Evolutionary conservation across 2,888 invertebrate genomes (phyloP).

Genomic region (Coleophora flavipennella): DNA sequence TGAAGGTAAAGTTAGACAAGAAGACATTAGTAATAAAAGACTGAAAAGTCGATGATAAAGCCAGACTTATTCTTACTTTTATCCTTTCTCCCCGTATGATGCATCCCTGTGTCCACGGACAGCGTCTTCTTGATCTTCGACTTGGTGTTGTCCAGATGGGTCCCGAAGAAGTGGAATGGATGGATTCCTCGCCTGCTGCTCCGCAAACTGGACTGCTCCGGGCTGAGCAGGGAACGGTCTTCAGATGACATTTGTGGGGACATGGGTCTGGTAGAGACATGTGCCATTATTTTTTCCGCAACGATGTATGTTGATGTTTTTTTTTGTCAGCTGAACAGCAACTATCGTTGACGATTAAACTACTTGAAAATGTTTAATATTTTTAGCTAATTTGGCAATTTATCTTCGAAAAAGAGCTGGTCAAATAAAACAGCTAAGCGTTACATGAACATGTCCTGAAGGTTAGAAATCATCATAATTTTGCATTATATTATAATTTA

Average conservation of each 20-base stretch:
- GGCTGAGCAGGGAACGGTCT: constrained; percentile 60
- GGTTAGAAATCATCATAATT: too few species aligned
- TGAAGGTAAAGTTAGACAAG: too few species aligned
- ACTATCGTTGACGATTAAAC: too few species aligned
- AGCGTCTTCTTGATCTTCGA: constrained; percentile 66
- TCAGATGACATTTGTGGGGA: constrained; percentile 61
- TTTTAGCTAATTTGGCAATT: too few species aligned
- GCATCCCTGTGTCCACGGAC: constrained; percentile 67
- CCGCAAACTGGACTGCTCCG: constrained; percentile 53
- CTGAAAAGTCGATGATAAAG: too few species aligned
- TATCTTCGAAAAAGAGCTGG: too few species aligned
- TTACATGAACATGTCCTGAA: too few species aligned
- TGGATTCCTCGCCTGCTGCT: constrained; percentile 39
- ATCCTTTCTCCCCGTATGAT: constrained; percentile 60
- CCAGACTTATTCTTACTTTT: constrained; percentile 32
- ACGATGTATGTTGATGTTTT: neutral
- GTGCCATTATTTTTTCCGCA: neutral
- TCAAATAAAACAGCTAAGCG: too few species aligned
- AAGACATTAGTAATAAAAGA: too few species aligned
- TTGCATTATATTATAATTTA: neutral
- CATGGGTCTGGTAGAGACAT: constrained; percentile 38
- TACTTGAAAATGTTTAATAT: too few species aligned
- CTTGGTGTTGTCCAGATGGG: constrained; percentile 55
- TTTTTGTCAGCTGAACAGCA: too few species aligned
- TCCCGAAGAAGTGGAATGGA: constrained; percentile 62